These are phyloP conservation scores for Nomada ruficornis DNA, from an alignment of 2,888 invertebrate genomes.

Conservation along the genomic window DNA sequence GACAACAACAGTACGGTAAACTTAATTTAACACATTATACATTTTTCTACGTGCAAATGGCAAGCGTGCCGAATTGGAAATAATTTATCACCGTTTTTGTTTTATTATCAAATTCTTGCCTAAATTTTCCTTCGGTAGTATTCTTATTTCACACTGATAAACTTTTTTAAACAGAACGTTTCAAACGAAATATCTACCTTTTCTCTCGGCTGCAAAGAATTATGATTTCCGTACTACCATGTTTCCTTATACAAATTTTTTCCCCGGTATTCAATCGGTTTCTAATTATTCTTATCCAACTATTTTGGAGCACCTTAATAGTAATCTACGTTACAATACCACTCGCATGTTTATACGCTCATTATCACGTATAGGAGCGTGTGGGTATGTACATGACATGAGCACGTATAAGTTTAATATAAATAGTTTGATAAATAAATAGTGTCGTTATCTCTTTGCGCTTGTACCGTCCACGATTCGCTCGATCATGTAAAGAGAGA, in stretches of 20 bases:
- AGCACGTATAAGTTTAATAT: constrained; percentile 58
- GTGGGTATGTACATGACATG: constrained; percentile 31
- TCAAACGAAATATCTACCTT: constrained; percentile 3
- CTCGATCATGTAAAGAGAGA: constrained; percentile 24
- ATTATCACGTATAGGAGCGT: constrained; percentile 26
- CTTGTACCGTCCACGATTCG: constrained; percentile 31
- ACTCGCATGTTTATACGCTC: constrained; percentile 32
- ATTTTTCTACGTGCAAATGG: background rate
- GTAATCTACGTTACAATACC: constrained; percentile 25
- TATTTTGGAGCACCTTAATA: background rate
- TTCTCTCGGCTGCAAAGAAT: background rate
- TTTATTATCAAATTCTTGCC: background rate
- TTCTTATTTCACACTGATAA: background rate
- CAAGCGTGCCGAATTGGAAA: constrained; percentile 11
- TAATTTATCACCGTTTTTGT: background rate
- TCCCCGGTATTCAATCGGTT: background rate
- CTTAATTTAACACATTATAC: constrained; percentile 14
- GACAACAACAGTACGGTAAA: constrained; percentile 24
- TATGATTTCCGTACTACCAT: background rate
- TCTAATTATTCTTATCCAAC: constrained; percentile 12
- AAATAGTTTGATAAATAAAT: constrained; percentile 74
- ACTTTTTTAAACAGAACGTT: background rate
- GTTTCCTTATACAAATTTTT: constrained; percentile 9
- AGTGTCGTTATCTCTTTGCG: constrained; percentile 52
- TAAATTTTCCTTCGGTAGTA: background rate